phyloP scores from a whole-genome alignment of 2,113 vertebrate genomes.

The Aptenodytes patagonicus region DNA sequence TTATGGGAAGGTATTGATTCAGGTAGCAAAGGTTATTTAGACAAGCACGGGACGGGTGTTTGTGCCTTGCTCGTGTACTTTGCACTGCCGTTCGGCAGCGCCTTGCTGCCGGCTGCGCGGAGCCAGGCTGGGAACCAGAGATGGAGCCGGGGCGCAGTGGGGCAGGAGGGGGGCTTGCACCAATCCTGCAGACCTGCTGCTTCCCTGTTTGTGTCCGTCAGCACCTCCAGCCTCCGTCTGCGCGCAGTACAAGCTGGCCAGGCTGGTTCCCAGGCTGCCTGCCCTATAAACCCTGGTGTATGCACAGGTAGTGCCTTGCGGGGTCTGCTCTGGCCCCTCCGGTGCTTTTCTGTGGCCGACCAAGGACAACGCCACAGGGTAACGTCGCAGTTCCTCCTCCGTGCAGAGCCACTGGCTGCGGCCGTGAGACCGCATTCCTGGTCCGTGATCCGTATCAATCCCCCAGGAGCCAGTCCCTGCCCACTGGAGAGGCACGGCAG shows the following conservation, averaged over 20 bases:
- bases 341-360: neutral
- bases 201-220: neutral
- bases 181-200: neutral
- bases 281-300: rapidly evolving
- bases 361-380: neutral
- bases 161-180: neutral
- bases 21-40: conserved; percentile 39
- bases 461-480: neutral
- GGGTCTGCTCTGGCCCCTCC: neutral
- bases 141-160: neutral
- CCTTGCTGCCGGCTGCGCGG: neutral
- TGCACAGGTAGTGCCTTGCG: neutral
- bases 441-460: neutral
- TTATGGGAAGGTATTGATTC: neutral
- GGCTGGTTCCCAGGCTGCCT: neutral
- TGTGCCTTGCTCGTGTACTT: neutral
- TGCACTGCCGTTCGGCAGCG: neutral
- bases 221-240: neutral
- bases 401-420: neutral
- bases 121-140: neutral
- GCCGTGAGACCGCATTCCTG: neutral
- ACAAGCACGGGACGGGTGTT: neutral
- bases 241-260: rapidly evolving
- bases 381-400: neutral
- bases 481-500: neutral